Base-by-base conservation (phyloP, 2,113 vertebrate species). In the Pomatorhinus ruficollis region DNA sequence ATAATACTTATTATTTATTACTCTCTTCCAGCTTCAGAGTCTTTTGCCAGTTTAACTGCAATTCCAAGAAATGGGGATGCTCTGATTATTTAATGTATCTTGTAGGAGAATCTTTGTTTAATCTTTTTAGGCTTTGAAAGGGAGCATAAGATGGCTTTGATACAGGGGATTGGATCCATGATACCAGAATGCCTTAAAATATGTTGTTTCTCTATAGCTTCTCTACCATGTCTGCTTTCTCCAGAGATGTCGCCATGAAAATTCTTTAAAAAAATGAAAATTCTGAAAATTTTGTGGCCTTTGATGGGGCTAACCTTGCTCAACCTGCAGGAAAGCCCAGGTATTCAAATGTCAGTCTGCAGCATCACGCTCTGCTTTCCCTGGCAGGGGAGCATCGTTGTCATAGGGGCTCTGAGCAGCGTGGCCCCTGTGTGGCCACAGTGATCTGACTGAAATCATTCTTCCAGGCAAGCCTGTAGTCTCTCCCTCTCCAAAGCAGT, bases 1-100 rank as follows among this genome's bases (percentile, higher is more conserved):
- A 16, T 40, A 66, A 11, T 85, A 65, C 37, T 44, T 87, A 79
- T 68, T 72, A 71, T 70, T 91, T 92, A 70, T 61, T 11, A 45
- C 31, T 44, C 0, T n/a, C 30, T 92, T 79, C 35, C 47, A 86
- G 31, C 77, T 88, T 91, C 47, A 77, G 54, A 44, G 40, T 81
- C 18, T 24, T 70, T 79, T 83, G 10, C 37, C 39, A 60, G 40
- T 70, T 90, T 68, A 83, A 44, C 44, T 81, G 40, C 30, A 90
- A 89, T 89, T 83, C 59, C 33, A 78, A 47, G 31, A 90, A 70
- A 63, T 37, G 9, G 24, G 8, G 56, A 45, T 25, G n/a, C 45
- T 93, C 90, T 94, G 56, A 60, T 88, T 90, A 63, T 77, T 86
- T 88, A 56, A 30, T 60, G 20, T 79, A 27, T 52, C 25, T 83